Percentiles rank a stretch among this genome's conserved stretches.
Evolutionary conservation across 1,140 invertebrate genomes (phyloP).

Genomic region (Cepaea nemoralis): DNA sequence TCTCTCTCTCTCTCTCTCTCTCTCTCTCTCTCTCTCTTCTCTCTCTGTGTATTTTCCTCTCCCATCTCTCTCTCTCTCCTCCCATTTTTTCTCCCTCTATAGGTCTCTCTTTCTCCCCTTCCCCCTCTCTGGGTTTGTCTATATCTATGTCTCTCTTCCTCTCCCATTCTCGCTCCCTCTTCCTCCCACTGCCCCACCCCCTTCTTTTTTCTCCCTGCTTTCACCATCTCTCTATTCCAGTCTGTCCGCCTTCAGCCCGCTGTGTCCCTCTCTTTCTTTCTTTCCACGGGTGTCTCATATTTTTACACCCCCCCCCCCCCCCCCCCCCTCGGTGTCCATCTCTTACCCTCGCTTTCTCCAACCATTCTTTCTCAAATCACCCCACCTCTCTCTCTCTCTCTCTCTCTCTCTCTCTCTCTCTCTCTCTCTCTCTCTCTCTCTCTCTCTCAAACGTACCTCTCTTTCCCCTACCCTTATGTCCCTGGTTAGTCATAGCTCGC

Average conservation of each 20-base stretch:
- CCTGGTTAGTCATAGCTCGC: no score
- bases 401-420: conserved; percentile 26
- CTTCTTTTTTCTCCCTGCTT: conserved; percentile 7
- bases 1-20: no score
- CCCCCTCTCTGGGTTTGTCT: neutral
- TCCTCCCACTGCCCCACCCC: neutral
- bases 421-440: conserved; percentile 24
- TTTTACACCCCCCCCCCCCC: neutral
- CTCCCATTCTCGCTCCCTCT: conserved; percentile 8
- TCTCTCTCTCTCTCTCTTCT: no score
- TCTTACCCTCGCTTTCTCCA: neutral
- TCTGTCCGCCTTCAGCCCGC: neutral
- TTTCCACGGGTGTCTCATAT: neutral
- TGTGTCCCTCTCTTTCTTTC: neutral
- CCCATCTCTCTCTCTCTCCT: conserved; percentile 8
- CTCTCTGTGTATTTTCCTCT: no score
- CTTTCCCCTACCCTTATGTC: neutral
- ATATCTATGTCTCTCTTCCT: neutral
- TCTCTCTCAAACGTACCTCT: conserved; percentile 6
- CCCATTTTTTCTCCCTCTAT: neutral
- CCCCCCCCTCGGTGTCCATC: neutral
- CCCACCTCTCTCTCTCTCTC: neutral
- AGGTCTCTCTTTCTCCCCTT: neutral
- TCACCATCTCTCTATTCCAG: conserved; percentile 9
- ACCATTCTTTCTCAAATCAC: conserved; percentile 1